These are phyloP conservation scores for Pterocles burchelli DNA, from an alignment of 2,113 vertebrate species.

Conservation along the genomic window DNA sequence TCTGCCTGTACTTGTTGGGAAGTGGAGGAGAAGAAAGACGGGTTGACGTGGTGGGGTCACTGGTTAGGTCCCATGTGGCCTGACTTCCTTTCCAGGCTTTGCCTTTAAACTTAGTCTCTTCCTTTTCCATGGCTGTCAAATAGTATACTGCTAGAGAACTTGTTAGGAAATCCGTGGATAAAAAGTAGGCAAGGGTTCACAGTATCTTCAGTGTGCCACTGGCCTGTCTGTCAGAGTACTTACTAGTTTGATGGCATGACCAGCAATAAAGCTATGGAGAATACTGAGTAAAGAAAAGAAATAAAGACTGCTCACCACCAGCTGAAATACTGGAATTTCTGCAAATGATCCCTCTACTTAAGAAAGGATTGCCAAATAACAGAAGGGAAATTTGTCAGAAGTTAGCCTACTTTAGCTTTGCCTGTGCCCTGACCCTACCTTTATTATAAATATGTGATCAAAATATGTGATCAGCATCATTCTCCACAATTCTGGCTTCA, in stretches of 20 bases:
- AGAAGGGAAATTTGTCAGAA: neutral
- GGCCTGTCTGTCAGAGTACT: neutral
- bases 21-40: neutral
- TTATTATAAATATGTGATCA: neutral
- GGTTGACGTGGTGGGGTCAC: accelerated
- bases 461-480: neutral
- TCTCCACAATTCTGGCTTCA: neutral
- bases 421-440: neutral
- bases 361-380: neutral
- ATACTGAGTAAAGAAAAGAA: neutral
- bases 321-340: neutral
- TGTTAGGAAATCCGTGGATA: neutral
- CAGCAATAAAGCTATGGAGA: neutral
- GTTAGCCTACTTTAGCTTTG: neutral
- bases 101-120: neutral
- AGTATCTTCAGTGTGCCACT: neutral
- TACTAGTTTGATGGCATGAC: neutral
- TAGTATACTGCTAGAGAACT: neutral
- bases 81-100: neutral
- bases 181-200: neutral
- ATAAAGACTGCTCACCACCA: neutral
- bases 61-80: neutral
- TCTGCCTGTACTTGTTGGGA: neutral
- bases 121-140: neutral
- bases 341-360: neutral